Percentiles rank a stretch among this genome's conserved stretches.
phyloP scores from a whole-genome alignment of 2,888 invertebrate genomes.

The Deroplatys truncata region DNA sequence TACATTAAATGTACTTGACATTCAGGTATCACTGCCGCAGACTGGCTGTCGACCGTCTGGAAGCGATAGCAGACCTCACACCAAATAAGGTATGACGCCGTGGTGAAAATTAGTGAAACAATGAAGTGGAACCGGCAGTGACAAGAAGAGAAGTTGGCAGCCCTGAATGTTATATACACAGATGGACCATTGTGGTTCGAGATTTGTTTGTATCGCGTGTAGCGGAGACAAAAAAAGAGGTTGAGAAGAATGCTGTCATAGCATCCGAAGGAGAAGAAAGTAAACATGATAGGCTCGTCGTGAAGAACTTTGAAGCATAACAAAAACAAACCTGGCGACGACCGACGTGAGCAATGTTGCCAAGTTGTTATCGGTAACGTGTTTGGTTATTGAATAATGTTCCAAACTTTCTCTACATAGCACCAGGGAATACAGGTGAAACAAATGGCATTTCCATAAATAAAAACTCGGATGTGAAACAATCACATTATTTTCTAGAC shows the following conservation, averaged over 20 bases:
- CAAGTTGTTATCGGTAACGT: neutral
- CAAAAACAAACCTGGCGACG: neutral
- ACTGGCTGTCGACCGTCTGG: too few relatives aligned
- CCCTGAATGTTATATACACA: neutral
- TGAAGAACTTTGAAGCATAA: neutral
- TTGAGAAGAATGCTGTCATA: neutral
- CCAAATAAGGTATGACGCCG: neutral
- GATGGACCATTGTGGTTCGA: neutral
- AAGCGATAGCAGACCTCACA: neutral
- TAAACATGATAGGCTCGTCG: neutral
- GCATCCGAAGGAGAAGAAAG: neutral
- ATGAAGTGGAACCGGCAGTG: neutral
- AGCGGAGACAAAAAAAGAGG: neutral
- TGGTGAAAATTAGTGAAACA: neutral
- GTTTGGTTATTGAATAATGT: neutral
- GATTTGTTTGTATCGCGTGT: neutral
- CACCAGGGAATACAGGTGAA: too few relatives aligned
- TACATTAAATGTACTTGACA: too few relatives aligned
- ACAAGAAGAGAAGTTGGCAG: neutral
- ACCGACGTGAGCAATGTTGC: neutral
- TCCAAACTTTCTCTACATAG: too few relatives aligned
- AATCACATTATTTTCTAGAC: too few relatives aligned
- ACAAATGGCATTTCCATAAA: too few relatives aligned
- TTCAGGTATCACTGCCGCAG: too few relatives aligned
- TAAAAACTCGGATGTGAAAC: too few relatives aligned